These are phyloP conservation scores for Neostethus bicornis DNA, from an alignment of 2,797 vertebrate genomes.

Conservation along the genomic window DNA sequence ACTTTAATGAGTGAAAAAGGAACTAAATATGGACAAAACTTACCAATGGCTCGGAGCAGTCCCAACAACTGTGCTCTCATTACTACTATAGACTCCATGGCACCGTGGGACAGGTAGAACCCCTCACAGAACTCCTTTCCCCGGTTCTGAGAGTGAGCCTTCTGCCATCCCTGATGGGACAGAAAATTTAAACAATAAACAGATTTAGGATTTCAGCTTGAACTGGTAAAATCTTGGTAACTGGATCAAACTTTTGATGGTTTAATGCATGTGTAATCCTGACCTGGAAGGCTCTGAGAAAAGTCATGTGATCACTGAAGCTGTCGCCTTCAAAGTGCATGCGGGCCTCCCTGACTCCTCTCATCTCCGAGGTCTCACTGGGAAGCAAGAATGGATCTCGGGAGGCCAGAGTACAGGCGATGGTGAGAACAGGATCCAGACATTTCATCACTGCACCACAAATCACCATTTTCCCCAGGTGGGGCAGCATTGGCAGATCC, in stretches of 20 bases:
- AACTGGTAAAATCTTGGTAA: no score
- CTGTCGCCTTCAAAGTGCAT: constrained; percentile 86
- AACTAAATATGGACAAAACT: constrained; percentile 24
- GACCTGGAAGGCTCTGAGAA: constrained; percentile 96
- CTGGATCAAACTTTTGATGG: no score
- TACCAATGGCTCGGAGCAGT: constrained; percentile 94
- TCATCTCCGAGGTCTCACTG: constrained; percentile 85
- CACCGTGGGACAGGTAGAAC: constrained; percentile 93
- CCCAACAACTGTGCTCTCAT: constrained; percentile 94
- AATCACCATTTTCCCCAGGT: constrained; percentile 97
- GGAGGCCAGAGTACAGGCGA: constrained; percentile 91
- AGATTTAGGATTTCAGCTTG: no score
- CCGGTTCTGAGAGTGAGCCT: constrained; percentile 90
- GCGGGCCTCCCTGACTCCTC: constrained; percentile 86
- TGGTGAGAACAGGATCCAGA: constrained; percentile 94
- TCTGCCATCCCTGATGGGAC: constrained; percentile 89
- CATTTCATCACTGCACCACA: constrained; percentile 92
- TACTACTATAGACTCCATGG: constrained; percentile 94
- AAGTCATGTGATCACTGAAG: constrained; percentile 96
- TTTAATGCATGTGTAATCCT: neutral
- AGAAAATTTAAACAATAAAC: neutral
- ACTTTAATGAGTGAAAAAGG: neutral
- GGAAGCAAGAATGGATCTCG: constrained; percentile 93
- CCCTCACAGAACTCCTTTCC: constrained; percentile 94
- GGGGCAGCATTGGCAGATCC: constrained; percentile 92